These are phyloP conservation scores for Ageneiosus marmoratus DNA, from an alignment of 2,113 vertebrate species.

Conservation along the genomic window DNA sequence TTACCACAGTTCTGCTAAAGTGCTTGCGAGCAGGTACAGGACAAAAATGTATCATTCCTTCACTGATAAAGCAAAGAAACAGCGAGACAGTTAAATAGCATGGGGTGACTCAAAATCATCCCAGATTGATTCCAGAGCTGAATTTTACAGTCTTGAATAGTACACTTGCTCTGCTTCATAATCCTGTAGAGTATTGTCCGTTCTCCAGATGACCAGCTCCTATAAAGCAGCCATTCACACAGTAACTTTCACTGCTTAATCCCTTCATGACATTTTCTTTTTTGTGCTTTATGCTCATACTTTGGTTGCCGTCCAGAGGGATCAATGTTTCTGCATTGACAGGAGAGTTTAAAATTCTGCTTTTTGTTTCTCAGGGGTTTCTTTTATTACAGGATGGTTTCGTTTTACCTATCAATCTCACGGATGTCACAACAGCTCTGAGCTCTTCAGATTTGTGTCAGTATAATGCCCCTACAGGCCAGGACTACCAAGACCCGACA, in stretches of 20 bases:
- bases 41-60: conserved; percentile 55
- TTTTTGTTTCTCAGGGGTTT: conserved; percentile 65
- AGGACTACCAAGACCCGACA: conserved; percentile 47
- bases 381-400: conserved; percentile 72
- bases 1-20: conserved; percentile 68
- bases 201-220: conserved; percentile 54
- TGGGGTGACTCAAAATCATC: conserved; percentile 42
- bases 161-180: conserved; percentile 46
- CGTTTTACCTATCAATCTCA: conserved; percentile 65
- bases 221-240: conserved; percentile 42
- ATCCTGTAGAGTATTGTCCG: conserved; percentile 40
- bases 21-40: conserved; percentile 71
- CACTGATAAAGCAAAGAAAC: conserved; percentile 67
- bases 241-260: conserved; percentile 33
- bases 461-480: conserved; percentile 37
- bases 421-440: conserved; percentile 58
- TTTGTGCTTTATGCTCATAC: conserved; percentile 60
- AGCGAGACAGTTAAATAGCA: conserved; percentile 65
- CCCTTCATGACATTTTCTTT: conserved; percentile 44
- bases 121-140: conserved; percentile 75
- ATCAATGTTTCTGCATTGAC: conserved; percentile 59
- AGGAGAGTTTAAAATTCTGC: conserved; percentile 59
- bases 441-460: conserved; percentile 43
- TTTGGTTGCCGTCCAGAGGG: conserved; percentile 44
- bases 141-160: conserved; percentile 51